A percentile compares a stretch with the other conserved stretches of the same genome.
Evolutionary conservation across 2,797 vertebrate genomes (phyloP).

Genomic region (Otus scops): DNA sequence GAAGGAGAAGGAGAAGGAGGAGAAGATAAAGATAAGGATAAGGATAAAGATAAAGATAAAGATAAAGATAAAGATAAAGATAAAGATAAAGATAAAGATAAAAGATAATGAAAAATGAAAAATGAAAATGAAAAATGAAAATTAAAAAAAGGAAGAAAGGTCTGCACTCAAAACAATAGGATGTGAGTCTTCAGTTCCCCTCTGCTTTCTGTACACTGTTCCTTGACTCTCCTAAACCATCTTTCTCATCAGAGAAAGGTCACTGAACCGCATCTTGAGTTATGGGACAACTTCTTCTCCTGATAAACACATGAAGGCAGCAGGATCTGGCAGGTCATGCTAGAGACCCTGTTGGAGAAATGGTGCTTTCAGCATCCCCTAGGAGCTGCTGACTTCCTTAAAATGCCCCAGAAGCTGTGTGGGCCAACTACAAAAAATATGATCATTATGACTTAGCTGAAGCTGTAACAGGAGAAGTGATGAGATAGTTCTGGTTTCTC

Average conservation of each 20-base stretch:
- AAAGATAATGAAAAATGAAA: too few species aligned
- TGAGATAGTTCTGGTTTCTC: background rate
- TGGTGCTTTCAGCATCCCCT: background rate
- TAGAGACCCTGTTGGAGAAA: background rate
- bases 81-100: background rate
- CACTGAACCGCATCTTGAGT: background rate
- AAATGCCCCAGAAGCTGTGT: background rate
- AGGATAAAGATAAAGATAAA: fast-evolving
- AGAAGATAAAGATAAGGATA: fast-evolving
- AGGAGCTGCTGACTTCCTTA: background rate
- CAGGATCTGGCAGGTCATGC: background rate
- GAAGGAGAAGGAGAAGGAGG: too few species aligned
- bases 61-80: too few species aligned
- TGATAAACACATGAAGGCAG: background rate
- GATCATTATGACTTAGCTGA: background rate
- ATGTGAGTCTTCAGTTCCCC: background rate
- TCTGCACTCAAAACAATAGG: background rate
- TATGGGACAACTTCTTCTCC: background rate
- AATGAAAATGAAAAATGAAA: too few species aligned
- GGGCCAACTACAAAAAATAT: background rate
- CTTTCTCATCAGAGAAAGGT: background rate
- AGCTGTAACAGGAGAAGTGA: background rate
- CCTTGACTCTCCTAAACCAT: background rate
- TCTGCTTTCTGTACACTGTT: background rate
- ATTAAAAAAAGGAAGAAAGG: background rate